phyloP scores from a whole-genome alignment of 1,140 invertebrate species.

The Chelonus insularis region DNA sequence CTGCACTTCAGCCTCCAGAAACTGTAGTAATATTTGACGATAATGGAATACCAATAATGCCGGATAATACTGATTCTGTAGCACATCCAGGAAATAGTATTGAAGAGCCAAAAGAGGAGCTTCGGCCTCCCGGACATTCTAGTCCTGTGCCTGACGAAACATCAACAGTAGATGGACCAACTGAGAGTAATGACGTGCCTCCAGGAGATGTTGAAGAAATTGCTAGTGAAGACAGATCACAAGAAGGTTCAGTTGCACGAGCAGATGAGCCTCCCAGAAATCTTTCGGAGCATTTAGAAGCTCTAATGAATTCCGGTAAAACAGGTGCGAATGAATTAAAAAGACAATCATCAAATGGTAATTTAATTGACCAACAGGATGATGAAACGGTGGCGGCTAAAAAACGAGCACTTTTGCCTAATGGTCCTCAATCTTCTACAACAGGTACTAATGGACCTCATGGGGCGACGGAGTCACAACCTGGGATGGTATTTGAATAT shows the following conservation, averaged over 20 bases:
- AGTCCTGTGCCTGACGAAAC: background rate
- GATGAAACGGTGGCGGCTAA: constrained; percentile 22
- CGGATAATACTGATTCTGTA: constrained; percentile 30
- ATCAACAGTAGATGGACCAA: background rate
- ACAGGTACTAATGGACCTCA: background rate
- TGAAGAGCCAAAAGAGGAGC: background rate
- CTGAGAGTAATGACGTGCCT: background rate
- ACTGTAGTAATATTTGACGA: too few relatives aligned
- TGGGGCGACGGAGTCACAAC: constrained; percentile 30
- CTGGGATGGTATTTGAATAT: constrained; percentile 37
- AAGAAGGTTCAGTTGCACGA: constrained; percentile 17
- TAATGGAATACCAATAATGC: constrained; percentile 39
- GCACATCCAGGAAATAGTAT: background rate
- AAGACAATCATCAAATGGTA: constrained; percentile 39
- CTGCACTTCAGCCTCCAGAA: too few relatives aligned
- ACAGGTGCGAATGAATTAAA: constrained; percentile 35
- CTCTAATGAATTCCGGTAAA: constrained; percentile 35
- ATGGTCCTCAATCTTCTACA: constrained; percentile 36
- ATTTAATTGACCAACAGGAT: constrained; percentile 33
- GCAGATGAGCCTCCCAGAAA: constrained; percentile 36
- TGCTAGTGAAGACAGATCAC: constrained; percentile 22
- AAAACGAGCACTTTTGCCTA: constrained; percentile 31
- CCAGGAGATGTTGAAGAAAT: constrained; percentile 14
- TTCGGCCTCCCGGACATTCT: background rate
- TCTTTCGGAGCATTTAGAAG: constrained; percentile 45